phyloP scores from a whole-genome alignment of 2,113 vertebrate genomes.

The Puntigrus tetrazona region DNA sequence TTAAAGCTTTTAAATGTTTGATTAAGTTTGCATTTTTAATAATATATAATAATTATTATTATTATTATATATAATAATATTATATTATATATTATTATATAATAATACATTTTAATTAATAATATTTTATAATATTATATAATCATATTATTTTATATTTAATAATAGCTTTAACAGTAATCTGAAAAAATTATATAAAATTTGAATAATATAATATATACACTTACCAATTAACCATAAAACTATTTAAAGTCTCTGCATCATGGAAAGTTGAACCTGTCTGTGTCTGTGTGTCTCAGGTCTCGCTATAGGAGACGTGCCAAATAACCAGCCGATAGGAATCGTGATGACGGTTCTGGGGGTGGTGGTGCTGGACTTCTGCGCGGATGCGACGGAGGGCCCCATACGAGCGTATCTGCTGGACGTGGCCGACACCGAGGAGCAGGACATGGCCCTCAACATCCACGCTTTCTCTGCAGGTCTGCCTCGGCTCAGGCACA shows the following conservation, averaged over 20 bases:
- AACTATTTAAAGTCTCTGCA: not conserved
- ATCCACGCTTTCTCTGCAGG: conserved; percentile 96
- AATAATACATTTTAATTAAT: no score
- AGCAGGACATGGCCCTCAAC: conserved; percentile 98
- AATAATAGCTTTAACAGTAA: no score
- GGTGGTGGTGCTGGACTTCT: conserved; percentile 94
- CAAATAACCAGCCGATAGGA: conserved; percentile 84
- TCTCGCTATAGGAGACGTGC: conserved; percentile 85
- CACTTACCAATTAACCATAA: no score
- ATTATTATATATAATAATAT: no score
- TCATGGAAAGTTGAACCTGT: not conserved
- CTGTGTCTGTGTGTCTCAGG: conserved; percentile 70
- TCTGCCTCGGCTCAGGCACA: conserved; percentile 51
- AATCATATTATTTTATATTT: no score
- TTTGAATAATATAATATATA: no score
- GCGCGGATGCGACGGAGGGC: conserved; percentile 90
- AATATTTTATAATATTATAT: no score
- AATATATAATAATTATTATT: no score
- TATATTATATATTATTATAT: no score
- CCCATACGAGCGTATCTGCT: conserved; percentile 94
- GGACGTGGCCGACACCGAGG: conserved; percentile 93
- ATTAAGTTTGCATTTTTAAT: no score
- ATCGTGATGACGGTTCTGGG: conserved; percentile 94
- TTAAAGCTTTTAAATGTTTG: no score
- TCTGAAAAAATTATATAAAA: no score